Evolutionary conservation across 1,140 invertebrate genomes (phyloP).

Genomic region (Heterodera carotae): DNA sequence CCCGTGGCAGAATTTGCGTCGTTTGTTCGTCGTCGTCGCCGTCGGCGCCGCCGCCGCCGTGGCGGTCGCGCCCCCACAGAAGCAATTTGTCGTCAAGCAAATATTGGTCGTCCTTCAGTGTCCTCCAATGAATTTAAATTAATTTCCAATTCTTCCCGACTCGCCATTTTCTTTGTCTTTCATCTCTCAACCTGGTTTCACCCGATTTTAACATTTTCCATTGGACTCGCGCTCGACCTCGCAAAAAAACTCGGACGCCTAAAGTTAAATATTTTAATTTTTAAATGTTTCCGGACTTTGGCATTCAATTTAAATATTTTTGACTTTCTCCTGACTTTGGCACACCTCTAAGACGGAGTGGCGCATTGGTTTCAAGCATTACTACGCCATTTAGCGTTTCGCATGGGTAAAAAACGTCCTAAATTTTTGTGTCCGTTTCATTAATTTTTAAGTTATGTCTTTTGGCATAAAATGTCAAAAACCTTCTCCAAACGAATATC

Average conservation of each 20-base stretch:
- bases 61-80: slow-evolving; percentile 78
- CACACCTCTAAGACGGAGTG: slow-evolving; percentile 59
- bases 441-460: neutral
- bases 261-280: slow-evolving; percentile 21
- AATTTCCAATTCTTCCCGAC: neutral
- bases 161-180: neutral
- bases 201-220: slow-evolving; percentile 81
- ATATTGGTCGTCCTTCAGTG: slow-evolving; percentile 80
- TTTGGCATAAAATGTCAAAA: no score
- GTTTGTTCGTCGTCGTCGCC: slow-evolving; percentile 12
- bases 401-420: slow-evolving; percentile 61
- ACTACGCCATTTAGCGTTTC: slow-evolving; percentile 55
- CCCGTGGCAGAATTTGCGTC: slow-evolving; percentile 71
- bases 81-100: slow-evolving; percentile 78
- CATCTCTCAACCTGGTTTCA: slow-evolving; percentile 68
- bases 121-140: slow-evolving; percentile 65
- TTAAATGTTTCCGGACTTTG: no score
- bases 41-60: slow-evolving; percentile 53
- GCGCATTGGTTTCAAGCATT: slow-evolving; percentile 60
- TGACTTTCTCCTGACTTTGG: slow-evolving; percentile 9
- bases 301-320: neutral
- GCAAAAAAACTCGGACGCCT: slow-evolving; percentile 77
- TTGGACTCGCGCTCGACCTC: slow-evolving; percentile 79
- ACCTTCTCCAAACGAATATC: slow-evolving; percentile 58
- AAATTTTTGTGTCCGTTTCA: neutral